Evolutionary conservation across 1,140 invertebrate species (phyloP).

Genomic region (Araneus ventricosus): DNA sequence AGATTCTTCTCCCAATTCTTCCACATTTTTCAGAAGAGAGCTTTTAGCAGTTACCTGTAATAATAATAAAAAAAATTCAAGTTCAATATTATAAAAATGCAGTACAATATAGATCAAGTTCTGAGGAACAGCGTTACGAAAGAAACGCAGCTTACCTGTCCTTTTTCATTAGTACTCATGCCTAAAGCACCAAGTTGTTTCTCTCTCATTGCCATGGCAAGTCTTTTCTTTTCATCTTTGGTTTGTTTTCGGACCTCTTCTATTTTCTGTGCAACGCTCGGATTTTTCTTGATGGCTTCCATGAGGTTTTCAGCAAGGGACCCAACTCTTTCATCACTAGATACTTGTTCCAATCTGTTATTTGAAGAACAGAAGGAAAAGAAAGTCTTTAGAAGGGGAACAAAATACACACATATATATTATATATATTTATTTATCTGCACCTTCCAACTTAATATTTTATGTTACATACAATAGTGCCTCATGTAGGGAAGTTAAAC

Average conservation of each 20-base stretch:
- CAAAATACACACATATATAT: too few species aligned
- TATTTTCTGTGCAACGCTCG: constrained; percentile 86
- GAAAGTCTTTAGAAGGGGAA: too few species aligned
- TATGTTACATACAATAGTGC: too few species aligned
- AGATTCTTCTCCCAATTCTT: constrained; percentile 96
- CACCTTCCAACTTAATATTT: too few species aligned
- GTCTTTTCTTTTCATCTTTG: constrained; percentile 94
- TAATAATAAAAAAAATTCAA: background rate
- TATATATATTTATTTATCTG: too few species aligned
- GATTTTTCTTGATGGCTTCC: constrained; percentile 88
- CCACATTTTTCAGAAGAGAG: constrained; percentile 91
- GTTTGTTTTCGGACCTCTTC: constrained; percentile 96
- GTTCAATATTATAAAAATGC: background rate
- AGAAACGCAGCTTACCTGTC: constrained; percentile 78
- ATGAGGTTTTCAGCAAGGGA: constrained; percentile 97
- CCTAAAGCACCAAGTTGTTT: constrained; percentile 96
- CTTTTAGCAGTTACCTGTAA: constrained; percentile 82
- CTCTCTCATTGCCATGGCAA: constrained; percentile 98
- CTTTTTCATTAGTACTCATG: constrained; percentile 96
- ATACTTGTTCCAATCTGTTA: constrained; percentile 94
- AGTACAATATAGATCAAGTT: background rate
- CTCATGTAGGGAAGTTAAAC: too few species aligned
- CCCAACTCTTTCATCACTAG: constrained; percentile 97
- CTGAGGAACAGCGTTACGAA: background rate
- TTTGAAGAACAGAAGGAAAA: too few species aligned